Evolutionary conservation across 2,113 vertebrate species (phyloP).

Genomic region (Columba livia): DNA sequence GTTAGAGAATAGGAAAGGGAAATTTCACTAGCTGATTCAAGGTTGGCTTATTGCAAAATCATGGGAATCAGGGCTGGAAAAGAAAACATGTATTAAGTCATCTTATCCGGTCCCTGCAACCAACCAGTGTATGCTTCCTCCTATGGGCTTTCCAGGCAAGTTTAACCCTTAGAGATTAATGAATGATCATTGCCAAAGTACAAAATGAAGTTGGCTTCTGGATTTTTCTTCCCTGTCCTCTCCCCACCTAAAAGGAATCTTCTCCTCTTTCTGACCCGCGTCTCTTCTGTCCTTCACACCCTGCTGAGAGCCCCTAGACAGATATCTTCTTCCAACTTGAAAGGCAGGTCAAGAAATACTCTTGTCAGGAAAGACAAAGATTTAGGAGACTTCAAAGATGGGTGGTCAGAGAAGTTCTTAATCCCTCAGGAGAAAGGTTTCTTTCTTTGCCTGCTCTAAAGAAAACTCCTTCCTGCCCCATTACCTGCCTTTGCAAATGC

Average conservation of each 20-base stretch:
- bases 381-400: neutral
- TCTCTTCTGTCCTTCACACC: neutral
- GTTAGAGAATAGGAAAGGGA: neutral
- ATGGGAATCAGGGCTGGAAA: slow-evolving; percentile 16
- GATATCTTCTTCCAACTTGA: neutral
- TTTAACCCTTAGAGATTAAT: slow-evolving; percentile 25
- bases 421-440: neutral
- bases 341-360: neutral
- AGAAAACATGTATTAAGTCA: slow-evolving; percentile 38
- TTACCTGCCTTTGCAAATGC: slow-evolving; percentile 27
- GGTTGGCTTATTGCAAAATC: slow-evolving; percentile 31
- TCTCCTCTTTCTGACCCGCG: neutral
- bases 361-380: neutral
- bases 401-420: neutral
- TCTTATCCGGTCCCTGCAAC: slow-evolving; percentile 19
- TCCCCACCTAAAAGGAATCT: neutral
- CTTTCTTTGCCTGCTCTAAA: neutral
- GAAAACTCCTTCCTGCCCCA: neutral
- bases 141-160: neutral
- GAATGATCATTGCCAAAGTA: neutral
- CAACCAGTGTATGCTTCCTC: neutral
- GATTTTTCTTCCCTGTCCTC: neutral
- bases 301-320: neutral
- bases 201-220: neutral
- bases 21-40: neutral